These are phyloP conservation scores for Lanius collurio DNA, from an alignment of 2,113 vertebrate genomes.

Conservation along the genomic window DNA sequence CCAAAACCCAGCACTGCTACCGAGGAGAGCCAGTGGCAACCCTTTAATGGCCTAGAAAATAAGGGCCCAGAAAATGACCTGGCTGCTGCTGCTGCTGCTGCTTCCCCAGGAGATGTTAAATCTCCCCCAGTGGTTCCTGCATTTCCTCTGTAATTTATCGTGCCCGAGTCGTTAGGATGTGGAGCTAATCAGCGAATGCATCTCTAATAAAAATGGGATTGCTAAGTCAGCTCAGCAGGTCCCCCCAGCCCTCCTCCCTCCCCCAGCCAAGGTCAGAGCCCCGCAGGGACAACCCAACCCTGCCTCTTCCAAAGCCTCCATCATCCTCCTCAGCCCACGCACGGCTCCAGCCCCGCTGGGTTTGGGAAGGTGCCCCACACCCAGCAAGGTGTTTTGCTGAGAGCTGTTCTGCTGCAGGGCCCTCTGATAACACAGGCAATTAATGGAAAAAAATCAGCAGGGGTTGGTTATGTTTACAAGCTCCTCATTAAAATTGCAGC, in stretches of 20 bases:
- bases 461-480: conserved; percentile 7
- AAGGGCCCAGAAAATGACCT: not conserved
- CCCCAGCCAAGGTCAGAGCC: not conserved
- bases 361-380: not conserved
- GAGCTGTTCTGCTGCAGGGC: not conserved
- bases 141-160: not conserved
- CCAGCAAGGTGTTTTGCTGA: not conserved
- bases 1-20: not conserved
- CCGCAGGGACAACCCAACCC: not conserved
- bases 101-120: not conserved
- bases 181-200: conserved; percentile 14
- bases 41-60: not conserved
- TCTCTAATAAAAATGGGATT: not conserved
- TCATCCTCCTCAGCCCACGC: not conserved
- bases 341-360: not conserved
- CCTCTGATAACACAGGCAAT: not conserved
- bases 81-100: not conserved
- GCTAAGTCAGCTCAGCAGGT: not conserved
- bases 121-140: not conserved
- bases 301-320: not conserved
- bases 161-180: not conserved
- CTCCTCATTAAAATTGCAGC: conserved; percentile 2
- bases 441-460: not conserved
- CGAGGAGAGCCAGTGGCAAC: not conserved
- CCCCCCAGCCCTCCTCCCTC: not conserved